phyloP scores from a whole-genome alignment of 2,888 invertebrate genomes.

The Phytoseiulus persimilis region DNA sequence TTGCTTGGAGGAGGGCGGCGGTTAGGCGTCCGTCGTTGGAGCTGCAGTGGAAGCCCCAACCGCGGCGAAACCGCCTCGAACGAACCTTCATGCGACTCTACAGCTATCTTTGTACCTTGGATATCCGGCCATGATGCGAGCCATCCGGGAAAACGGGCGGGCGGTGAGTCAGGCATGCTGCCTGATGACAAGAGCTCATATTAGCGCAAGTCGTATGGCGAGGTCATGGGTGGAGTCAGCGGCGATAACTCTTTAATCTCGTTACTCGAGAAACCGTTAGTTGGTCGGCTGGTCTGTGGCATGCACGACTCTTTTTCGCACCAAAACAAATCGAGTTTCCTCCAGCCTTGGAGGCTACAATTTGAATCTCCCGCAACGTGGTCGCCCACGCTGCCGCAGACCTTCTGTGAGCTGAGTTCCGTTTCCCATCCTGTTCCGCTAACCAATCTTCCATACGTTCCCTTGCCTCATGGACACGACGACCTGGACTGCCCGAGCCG shows the following conservation, averaged over 20 bases:
- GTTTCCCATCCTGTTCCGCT: too few relatives aligned
- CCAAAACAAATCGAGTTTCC: background rate
- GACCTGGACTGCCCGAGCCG: too few relatives aligned
- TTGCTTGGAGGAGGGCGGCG: background rate
- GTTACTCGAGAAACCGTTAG: constrained; percentile 33
- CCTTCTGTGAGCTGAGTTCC: too few relatives aligned
- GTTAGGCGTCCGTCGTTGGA: background rate
- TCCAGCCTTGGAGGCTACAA: too few relatives aligned
- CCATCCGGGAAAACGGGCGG: background rate
- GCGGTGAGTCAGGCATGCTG: background rate
- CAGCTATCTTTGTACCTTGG: background rate
- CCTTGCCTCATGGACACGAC: too few relatives aligned
- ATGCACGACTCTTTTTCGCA: background rate
- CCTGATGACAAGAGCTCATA: background rate
- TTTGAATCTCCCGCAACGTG: too few relatives aligned
- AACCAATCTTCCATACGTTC: too few relatives aligned
- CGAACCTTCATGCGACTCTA: background rate
- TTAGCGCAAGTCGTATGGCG: background rate
- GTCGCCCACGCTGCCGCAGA: too few relatives aligned
- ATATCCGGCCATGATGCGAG: background rate
- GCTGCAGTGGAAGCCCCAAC: background rate
- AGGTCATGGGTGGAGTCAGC: constrained; percentile 37
- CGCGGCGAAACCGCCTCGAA: background rate
- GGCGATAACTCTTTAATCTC: constrained; percentile 39
- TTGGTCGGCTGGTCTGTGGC: background rate